Evolutionary conservation across 2,888 invertebrate species (phyloP).

Genomic region (Euzetes globulus): DNA sequence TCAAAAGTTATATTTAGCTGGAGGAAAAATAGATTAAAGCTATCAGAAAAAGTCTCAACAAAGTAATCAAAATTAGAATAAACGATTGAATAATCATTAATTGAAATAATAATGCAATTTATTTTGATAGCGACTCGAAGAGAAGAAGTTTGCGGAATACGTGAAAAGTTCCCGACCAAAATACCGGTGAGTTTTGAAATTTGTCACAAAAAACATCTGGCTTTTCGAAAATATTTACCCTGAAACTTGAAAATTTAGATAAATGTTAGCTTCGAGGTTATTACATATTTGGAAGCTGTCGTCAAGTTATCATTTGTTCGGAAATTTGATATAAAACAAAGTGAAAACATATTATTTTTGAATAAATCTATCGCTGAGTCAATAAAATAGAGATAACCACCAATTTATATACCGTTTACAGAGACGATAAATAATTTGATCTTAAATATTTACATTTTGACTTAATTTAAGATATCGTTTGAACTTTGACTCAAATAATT

Average conservation of each 20-base stretch:
- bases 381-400: too few species aligned
- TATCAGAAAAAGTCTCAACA: neutral
- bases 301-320: too few species aligned
- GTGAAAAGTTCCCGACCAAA: slow-evolving; percentile 69
- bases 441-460: too few species aligned
- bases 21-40: too few species aligned
- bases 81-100: too few species aligned
- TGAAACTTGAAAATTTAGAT: neutral
- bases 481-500: neutral
- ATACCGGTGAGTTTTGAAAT: slow-evolving; percentile 60
- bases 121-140: slow-evolving; percentile 58
- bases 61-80: neutral
- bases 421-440: neutral
- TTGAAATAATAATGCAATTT: slow-evolving; percentile 33
- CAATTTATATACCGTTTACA: neutral
- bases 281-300: neutral
- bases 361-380: too few species aligned
- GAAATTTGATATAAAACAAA: neutral
- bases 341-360: neutral
- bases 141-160: slow-evolving; percentile 69
- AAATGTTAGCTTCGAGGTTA: neutral
- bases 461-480: too few species aligned
- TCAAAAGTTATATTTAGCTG: too few species aligned
- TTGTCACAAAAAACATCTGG: too few species aligned
- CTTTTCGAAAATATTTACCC: too few species aligned